Percentiles rank a stretch among this genome's conserved stretches.
Evolutionary conservation across 2,888 invertebrate species (phyloP).

Genomic region (Gonocerus acuteangulatus): DNA sequence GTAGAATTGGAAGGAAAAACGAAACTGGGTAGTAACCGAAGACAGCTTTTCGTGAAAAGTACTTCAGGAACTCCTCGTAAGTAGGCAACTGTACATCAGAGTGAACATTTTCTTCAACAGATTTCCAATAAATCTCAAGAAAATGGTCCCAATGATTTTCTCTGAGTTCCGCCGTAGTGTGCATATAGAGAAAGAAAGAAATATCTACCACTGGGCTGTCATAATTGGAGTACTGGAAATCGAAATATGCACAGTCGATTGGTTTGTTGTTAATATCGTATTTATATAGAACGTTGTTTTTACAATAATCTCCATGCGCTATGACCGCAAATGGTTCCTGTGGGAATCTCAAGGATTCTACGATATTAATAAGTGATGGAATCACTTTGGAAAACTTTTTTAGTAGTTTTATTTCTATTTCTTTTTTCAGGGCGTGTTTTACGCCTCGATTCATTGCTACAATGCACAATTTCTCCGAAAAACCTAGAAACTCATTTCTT

Average conservation of each 20-base stretch:
- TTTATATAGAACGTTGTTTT: slow-evolving; percentile 44
- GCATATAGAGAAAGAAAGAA: slow-evolving; percentile 42
- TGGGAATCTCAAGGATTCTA: background rate
- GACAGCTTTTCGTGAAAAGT: slow-evolving; percentile 29
- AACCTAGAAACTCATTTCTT: background rate
- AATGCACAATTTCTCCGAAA: background rate
- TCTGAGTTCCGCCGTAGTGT: slow-evolving; percentile 40
- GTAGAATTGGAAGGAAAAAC: slow-evolving; percentile 35
- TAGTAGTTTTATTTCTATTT: background rate
- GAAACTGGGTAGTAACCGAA: slow-evolving; percentile 29
- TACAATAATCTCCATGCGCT: slow-evolving; percentile 44
- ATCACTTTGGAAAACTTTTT: slow-evolving; percentile 3
- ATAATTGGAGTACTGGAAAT: slow-evolving; percentile 41
- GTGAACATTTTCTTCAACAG: slow-evolving; percentile 25
- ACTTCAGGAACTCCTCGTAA: slow-evolving; percentile 23
- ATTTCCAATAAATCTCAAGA: slow-evolving; percentile 39
- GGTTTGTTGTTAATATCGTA: slow-evolving; percentile 42
- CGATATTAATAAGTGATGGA: background rate
- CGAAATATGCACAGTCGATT: slow-evolving; percentile 41
- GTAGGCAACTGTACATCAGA: slow-evolving; percentile 9
- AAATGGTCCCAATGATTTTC: slow-evolving; percentile 39
- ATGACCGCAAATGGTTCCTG: slow-evolving; percentile 39
- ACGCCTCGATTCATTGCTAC: background rate
- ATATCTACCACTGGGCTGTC: slow-evolving; percentile 43
- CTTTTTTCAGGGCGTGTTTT: background rate